Evolutionary conservation across 1,140 invertebrate species (phyloP).

Genomic region (Aradophagus sp.): DNA sequence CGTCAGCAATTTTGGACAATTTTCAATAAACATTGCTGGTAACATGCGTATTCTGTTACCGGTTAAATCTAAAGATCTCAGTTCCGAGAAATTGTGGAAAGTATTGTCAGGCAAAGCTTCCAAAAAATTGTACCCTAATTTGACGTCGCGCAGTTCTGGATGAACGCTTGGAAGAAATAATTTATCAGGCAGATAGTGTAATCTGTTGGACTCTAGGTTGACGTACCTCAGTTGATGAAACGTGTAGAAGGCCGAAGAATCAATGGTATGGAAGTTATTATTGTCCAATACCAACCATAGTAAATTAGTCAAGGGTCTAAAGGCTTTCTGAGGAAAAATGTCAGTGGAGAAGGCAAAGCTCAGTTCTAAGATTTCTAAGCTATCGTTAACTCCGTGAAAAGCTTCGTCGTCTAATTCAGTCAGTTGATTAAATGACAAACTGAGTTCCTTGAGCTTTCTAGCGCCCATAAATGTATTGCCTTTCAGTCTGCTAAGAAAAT

Average conservation of each 20-base stretch:
- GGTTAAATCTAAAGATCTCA: conserved; percentile 68
- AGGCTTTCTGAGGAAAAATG: conserved; percentile 83
- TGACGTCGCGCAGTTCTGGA: conserved; percentile 83
- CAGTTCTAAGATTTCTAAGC: conserved; percentile 87
- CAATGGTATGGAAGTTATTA: conserved; percentile 86
- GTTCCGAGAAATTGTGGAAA: conserved; percentile 79
- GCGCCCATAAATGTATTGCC: conserved; percentile 82
- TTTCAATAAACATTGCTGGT: conserved; percentile 60
- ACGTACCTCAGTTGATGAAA: conserved; percentile 86
- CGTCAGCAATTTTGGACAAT: conserved; percentile 69
- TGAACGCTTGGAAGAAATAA: conserved; percentile 82
- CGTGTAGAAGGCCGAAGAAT: conserved; percentile 78
- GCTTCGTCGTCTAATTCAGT: conserved; percentile 84
- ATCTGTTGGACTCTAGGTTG: conserved; percentile 89
- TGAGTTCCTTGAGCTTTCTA: conserved; percentile 86
- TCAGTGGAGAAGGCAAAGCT: conserved; percentile 89
- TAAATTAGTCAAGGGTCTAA: conserved; percentile 82
- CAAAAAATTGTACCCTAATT: conserved; percentile 83
- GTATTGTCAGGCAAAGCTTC: conserved; percentile 81
- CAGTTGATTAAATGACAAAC: conserved; percentile 91
- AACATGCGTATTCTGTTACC: conserved; percentile 68
- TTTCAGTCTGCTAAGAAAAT: conserved; percentile 85
- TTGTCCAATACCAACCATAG: conserved; percentile 91
- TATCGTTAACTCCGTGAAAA: conserved; percentile 82
- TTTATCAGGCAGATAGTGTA: conserved; percentile 78